Conservation (phyloP, 2,113 vertebrate species). For the Thymallus thymallus region DNA sequence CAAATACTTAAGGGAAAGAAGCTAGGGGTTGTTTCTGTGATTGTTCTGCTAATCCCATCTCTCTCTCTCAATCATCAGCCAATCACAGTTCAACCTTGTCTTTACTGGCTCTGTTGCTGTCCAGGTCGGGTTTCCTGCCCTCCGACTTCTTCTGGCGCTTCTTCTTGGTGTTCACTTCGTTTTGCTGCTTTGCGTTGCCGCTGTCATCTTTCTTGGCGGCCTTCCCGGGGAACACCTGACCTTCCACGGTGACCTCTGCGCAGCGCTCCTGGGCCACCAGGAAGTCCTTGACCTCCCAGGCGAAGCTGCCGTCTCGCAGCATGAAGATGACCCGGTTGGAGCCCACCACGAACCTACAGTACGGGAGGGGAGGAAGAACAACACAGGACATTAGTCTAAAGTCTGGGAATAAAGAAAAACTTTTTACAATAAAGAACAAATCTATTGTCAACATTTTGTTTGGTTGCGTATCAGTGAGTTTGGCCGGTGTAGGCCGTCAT, state of each 20-base stretch:
- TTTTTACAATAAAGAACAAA: no score
- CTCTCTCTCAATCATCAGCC: background rate
- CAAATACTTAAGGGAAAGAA: background rate
- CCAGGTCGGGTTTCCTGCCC: constrained; percentile 54
- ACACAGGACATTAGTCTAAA: background rate
- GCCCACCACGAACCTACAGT: constrained; percentile 91
- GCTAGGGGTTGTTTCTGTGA: background rate
- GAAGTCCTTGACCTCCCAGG: constrained; percentile 98
- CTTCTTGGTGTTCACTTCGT: constrained; percentile 75
- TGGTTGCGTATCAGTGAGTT: no score
- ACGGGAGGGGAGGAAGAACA: background rate
- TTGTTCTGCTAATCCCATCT: background rate
- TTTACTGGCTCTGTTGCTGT: constrained; percentile 73
- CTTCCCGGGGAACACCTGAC: constrained; percentile 92
- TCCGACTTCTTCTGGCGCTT: constrained; percentile 67
- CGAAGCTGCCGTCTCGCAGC: constrained; percentile 89
- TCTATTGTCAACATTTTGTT: no score
- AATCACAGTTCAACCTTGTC: constrained; percentile 82
- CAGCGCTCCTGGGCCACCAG: constrained; percentile 88
- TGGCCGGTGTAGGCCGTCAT: no score
- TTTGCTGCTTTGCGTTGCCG: constrained; percentile 63
- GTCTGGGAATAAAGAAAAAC: no score
- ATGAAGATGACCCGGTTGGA: constrained; percentile 96
- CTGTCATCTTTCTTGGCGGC: constrained; percentile 64
- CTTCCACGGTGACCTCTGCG: constrained; percentile 91